Conservation (phyloP, 1,140 invertebrate genomes). For the Aphelenchoides fujianensis region DNA sequence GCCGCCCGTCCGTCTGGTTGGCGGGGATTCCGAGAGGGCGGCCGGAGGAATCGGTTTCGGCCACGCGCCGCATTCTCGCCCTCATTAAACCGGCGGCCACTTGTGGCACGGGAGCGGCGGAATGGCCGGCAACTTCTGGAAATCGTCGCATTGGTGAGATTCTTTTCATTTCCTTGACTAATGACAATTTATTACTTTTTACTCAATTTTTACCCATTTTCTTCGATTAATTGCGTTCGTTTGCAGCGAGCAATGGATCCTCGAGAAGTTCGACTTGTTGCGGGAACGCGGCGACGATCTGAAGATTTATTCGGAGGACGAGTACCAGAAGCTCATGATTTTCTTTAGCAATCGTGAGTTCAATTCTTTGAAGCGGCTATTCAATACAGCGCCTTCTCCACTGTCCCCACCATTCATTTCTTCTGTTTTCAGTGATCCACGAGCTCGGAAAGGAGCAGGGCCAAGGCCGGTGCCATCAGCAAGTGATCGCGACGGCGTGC, state of each 20-base stretch:
- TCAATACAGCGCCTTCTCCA: no score
- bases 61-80: no score
- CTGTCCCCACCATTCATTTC: no score
- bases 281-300: conserved; percentile 88
- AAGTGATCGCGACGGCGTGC: conserved; percentile 98
- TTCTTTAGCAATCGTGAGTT: conserved; percentile 88
- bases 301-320: conserved; percentile 83
- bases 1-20: no score
- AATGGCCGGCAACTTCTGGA: conserved; percentile 99
- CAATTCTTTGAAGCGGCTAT: no score
- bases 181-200: no score
- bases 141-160: conserved; percentile 92
- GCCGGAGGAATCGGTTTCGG: no score
- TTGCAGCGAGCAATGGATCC: conserved; percentile 92
- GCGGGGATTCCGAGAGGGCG: no score
- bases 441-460: conserved; percentile 26
- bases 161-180: conserved; percentile 1
- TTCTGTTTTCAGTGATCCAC: conserved; percentile 41
- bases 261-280: conserved; percentile 94
- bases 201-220: no score
- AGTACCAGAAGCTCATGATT: conserved; percentile 98
- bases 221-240: no score
- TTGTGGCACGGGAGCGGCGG: no score
- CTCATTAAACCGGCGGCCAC: no score
- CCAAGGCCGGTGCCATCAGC: conserved; percentile 63